These are phyloP conservation scores for Sorex araneus DNA, from an alignment of 2,113 vertebrate genomes.

Conservation along the genomic window DNA sequence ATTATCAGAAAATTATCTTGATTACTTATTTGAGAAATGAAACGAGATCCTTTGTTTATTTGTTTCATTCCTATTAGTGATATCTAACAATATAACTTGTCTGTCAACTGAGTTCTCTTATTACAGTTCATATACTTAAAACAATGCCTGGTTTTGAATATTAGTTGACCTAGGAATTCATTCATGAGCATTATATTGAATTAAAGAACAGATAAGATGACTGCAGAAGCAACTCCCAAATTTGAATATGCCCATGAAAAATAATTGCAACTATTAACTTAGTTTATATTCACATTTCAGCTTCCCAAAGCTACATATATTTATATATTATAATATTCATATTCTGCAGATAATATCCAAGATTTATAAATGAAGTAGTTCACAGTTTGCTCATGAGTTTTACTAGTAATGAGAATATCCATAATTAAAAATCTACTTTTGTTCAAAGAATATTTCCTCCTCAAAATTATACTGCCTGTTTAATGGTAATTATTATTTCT, in stretches of 20 bases:
- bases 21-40: neutral
- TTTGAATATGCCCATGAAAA: neutral
- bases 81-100: neutral
- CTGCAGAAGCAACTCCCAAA: neutral
- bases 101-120: neutral
- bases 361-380: neutral
- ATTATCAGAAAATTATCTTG: neutral
- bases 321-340: neutral
- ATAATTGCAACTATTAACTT: neutral
- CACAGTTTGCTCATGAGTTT: too few species aligned
- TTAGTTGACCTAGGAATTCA: neutral
- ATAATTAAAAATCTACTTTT: neutral
- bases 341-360: neutral
- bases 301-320: neutral
- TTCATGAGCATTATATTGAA: neutral
- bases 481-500: neutral
- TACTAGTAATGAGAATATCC: neutral
- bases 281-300: neutral
- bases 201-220: neutral
- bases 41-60: neutral
- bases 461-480: neutral
- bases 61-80: conserved; percentile 23
- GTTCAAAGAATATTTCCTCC: neutral
- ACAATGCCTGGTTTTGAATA: neutral
- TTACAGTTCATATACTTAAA: neutral